Evolutionary conservation across 2,888 invertebrate species (phyloP).

Genomic region (Caenorhabditis sp.): DNA sequence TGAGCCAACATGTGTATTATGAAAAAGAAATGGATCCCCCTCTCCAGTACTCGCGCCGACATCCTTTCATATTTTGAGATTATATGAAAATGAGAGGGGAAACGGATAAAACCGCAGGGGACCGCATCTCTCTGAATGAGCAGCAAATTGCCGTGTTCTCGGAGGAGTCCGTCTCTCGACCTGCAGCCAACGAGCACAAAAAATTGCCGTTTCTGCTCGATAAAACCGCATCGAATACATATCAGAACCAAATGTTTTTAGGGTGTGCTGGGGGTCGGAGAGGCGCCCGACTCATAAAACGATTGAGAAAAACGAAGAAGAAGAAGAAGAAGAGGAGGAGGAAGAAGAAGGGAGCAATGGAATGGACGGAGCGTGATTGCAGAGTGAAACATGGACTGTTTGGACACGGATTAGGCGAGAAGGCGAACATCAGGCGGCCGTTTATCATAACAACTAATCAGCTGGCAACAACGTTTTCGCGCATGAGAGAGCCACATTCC

Average conservation of each 20-base stretch:
- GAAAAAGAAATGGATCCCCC: conserved; percentile 14
- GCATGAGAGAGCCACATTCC: conserved; percentile 9
- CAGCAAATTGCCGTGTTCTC: conserved; percentile 23
- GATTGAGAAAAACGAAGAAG: not conserved
- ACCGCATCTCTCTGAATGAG: conserved; percentile 8
- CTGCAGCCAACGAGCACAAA: conserved; percentile 2
- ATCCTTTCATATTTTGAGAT: conserved; percentile 6
- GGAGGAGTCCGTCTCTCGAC: not conserved
- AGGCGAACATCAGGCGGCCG: conserved; percentile 2
- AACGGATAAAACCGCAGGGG: not conserved
- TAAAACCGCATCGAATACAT: conserved; percentile 10
- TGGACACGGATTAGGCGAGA: conserved; percentile 34
- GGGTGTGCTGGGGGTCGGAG: not conserved
- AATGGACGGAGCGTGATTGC: conserved; percentile 20
- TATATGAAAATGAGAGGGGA: not conserved
- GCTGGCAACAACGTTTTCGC: conserved; percentile 29
- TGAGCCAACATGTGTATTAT: conserved; percentile 23
- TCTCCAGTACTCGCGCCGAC: not conserved
- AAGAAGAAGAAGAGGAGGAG: not conserved
- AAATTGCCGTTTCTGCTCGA: not conserved
- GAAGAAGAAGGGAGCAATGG: not conserved
- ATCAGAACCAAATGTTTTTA: conserved; percentile 53
- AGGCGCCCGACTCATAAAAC: conserved; percentile 29
- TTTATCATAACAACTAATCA: conserved; percentile 44
- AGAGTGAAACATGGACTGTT: conserved; percentile 41